Percentiles rank a stretch among this genome's conserved stretches.
phyloP scores from a whole-genome alignment of 2,888 invertebrate species.

The Diogma glabrata region DNA sequence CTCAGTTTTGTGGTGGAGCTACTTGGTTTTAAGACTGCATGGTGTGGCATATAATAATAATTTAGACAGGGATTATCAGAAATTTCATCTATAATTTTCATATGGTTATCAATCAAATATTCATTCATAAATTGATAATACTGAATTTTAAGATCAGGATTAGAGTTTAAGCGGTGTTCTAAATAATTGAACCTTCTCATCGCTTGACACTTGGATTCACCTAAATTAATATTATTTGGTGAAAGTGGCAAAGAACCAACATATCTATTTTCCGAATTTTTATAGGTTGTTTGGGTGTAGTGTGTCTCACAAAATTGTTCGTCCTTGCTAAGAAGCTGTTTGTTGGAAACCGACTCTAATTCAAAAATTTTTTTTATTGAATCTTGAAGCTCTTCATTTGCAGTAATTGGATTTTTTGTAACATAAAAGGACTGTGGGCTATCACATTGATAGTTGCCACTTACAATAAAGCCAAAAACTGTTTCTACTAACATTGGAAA shows the following conservation, averaged over 20 bases:
- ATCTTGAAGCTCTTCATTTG: not conserved
- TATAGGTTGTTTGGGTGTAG: not conserved
- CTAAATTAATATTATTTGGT: not conserved
- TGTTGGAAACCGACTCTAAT: not conserved
- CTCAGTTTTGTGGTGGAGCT: not conserved
- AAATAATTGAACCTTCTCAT: not conserved
- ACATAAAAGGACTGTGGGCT: too few relatives aligned
- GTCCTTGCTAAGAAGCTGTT: not conserved
- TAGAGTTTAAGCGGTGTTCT: not conserved
- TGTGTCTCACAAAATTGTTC: not conserved
- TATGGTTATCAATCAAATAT: not conserved
- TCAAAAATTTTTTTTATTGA: not conserved
- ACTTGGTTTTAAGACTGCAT: not conserved
- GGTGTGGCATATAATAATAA: not conserved
- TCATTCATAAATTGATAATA: not conserved
- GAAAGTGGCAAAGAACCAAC: not conserved
- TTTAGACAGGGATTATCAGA: not conserved
- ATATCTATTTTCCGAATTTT: not conserved
- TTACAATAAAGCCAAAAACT: not conserved
- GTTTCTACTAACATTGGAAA: not conserved
- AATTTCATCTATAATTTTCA: not conserved
- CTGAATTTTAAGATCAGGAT: not conserved
- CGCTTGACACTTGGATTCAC: not conserved
- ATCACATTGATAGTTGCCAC: not conserved
- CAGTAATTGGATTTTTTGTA: not conserved